Evolutionary conservation across 2,113 vertebrate genomes (phyloP).

Genomic region (Dipodomys merriami): DNA sequence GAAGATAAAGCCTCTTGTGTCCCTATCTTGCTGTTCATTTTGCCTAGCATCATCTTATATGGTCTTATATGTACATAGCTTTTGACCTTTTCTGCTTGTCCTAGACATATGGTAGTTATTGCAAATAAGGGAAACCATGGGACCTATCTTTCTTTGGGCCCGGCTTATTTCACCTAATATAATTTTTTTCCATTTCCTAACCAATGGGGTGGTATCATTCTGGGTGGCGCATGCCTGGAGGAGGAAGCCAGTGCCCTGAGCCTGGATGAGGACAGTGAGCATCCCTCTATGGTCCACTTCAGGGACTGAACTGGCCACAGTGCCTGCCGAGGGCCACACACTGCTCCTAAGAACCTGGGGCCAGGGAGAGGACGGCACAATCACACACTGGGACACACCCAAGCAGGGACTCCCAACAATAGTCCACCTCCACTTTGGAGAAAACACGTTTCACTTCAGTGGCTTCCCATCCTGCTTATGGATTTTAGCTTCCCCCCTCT

Average conservation of each 20-base stretch:
- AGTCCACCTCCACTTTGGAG: constrained; percentile 86
- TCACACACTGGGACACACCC: too few species aligned
- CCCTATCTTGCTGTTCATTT: too few species aligned
- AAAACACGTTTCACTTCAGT: constrained; percentile 84
- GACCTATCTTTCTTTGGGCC: too few species aligned
- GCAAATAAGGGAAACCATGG: too few species aligned
- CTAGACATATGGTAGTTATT: too few species aligned
- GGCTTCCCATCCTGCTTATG: constrained; percentile 87
- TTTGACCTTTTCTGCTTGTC: too few species aligned
- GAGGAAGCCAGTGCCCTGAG: constrained; percentile 92
- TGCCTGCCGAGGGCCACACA: constrained; percentile 86
- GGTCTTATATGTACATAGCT: too few species aligned
- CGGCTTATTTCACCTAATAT: too few species aligned
- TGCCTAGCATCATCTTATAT: too few species aligned
- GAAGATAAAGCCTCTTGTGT: too few species aligned
- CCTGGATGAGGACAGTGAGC: constrained; percentile 97
- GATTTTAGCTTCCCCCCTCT: constrained; percentile 79
- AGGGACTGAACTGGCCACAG: constrained; percentile 90
- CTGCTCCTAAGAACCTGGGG: constrained; percentile 93
- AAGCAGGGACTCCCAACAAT: constrained; percentile 80
- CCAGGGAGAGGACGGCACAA: constrained; percentile 84
- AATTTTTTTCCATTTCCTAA: too few species aligned
- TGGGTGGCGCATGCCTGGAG: constrained; percentile 93
- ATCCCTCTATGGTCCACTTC: constrained; percentile 96
- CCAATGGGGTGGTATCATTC: too few species aligned